phyloP scores from a whole-genome alignment of 2,113 vertebrate species.

The Festucalex cinctus region DNA sequence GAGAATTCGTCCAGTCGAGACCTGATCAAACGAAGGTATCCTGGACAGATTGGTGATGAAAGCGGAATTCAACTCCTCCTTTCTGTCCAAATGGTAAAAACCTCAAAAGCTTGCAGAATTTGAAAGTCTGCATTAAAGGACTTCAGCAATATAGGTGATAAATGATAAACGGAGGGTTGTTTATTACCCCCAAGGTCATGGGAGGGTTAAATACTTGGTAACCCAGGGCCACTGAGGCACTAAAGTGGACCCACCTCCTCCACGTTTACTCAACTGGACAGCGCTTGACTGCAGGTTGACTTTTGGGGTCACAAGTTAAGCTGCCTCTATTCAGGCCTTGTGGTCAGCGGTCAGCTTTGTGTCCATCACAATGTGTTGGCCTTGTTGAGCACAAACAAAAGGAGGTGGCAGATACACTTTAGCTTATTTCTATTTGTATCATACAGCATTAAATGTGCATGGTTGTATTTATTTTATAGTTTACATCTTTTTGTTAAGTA shows the following conservation, averaged over 20 bases:
- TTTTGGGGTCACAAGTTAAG: slow-evolving; percentile 90
- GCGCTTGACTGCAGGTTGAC: slow-evolving; percentile 74
- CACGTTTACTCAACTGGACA: slow-evolving; percentile 50
- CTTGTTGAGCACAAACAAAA: slow-evolving; percentile 47
- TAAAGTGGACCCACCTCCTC: neutral
- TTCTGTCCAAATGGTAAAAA: too few relatives aligned
- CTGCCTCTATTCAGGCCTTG: slow-evolving; percentile 67
- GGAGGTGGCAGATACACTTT: slow-evolving; percentile 18
- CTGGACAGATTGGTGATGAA: too few relatives aligned
- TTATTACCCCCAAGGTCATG: neutral
- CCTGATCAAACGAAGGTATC: too few relatives aligned
- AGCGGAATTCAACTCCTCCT: too few relatives aligned
- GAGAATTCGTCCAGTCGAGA: too few relatives aligned
- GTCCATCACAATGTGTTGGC: slow-evolving; percentile 46
- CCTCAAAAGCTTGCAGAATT: too few relatives aligned
- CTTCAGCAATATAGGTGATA: neutral
- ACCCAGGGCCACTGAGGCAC: neutral
- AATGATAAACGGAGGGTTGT: too few relatives aligned
- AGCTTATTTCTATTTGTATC: neutral
- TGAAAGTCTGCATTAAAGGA: too few relatives aligned
- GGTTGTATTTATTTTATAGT: neutral
- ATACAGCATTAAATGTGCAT: neutral
- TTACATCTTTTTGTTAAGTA: neutral
- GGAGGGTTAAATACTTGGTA: neutral
- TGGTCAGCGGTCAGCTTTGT: slow-evolving; percentile 60